These are phyloP conservation scores for Salvator merianae DNA, from an alignment of 2,113 vertebrate genomes.

Conservation along the genomic window DNA sequence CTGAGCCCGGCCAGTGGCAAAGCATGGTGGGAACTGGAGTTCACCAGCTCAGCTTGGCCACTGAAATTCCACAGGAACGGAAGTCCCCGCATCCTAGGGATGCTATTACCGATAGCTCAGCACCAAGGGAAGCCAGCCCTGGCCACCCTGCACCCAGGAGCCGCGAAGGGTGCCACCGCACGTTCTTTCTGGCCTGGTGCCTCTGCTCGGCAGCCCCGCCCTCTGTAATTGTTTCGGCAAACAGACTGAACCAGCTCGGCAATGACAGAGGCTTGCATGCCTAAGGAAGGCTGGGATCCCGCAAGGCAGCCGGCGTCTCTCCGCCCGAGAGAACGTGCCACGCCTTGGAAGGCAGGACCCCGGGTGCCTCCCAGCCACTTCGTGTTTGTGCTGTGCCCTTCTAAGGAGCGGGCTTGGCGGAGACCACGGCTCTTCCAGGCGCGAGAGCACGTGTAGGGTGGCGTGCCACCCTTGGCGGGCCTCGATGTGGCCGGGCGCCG, in stretches of 20 bases:
- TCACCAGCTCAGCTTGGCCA: too few relatives aligned
- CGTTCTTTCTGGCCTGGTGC: too few relatives aligned
- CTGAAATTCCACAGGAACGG: too few relatives aligned
- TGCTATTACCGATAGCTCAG: too few relatives aligned
- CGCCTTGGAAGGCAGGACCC: background rate
- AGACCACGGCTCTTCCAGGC: background rate
- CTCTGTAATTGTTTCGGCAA: conserved; percentile 42
- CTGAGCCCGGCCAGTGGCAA: too few relatives aligned
- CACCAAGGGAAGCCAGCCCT: too few relatives aligned
- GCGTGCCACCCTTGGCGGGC: background rate
- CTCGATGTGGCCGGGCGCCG: too few relatives aligned
- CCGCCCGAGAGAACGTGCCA: background rate
- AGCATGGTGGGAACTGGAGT: too few relatives aligned
- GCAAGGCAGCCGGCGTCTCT: background rate
- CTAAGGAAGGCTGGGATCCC: background rate
- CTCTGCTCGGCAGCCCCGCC: conserved; percentile 36
- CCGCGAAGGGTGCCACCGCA: too few relatives aligned
- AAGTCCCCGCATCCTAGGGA: too few relatives aligned
- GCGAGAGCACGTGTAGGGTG: too few relatives aligned
- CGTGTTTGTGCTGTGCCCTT: background rate
- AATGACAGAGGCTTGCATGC: background rate
- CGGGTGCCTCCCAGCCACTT: background rate
- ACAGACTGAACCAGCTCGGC: conserved; percentile 1
- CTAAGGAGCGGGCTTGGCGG: background rate
- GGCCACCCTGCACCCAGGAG: too few relatives aligned